Conservation (phyloP, 35 echinoderm and acorn worm genomes). For the Heliocidaris erythrogramma region DNA sequence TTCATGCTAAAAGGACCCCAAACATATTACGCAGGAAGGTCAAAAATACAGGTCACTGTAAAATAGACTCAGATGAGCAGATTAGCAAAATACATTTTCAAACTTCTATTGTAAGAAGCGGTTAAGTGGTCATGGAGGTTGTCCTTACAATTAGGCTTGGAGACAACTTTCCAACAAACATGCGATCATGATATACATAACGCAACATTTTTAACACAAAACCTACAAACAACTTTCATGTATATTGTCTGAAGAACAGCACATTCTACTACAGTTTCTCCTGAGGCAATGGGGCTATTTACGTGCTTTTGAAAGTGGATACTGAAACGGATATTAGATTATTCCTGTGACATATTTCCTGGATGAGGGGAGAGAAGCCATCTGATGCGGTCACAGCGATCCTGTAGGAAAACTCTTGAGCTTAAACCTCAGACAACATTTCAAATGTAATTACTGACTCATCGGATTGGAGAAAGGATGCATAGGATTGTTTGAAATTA, state of each 20-base stretch:
- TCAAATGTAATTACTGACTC: background rate
- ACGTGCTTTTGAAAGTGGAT: background rate
- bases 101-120: background rate
- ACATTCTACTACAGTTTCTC: background rate
- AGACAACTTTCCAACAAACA: background rate
- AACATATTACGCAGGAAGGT: too few species aligned
- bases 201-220: too few species aligned
- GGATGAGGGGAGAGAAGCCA: background rate
- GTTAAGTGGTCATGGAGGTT: background rate
- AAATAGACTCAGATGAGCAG: background rate
- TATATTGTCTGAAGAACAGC: background rate
- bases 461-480: background rate
- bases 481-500: background rate
- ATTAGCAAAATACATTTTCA: background rate
- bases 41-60: background rate
- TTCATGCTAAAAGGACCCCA: too few species aligned
- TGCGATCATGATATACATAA: too few species aligned
- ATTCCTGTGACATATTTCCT: slow-evolving; percentile 17
- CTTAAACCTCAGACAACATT: background rate
- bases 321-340: slow-evolving; percentile 17
- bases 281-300: background rate
- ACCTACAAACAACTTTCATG: background rate
- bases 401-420: background rate
- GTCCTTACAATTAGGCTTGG: background rate
- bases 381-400: background rate